phyloP scores from a whole-genome alignment of 1,140 invertebrate genomes.

The Rhyacophila brunnea region DNA sequence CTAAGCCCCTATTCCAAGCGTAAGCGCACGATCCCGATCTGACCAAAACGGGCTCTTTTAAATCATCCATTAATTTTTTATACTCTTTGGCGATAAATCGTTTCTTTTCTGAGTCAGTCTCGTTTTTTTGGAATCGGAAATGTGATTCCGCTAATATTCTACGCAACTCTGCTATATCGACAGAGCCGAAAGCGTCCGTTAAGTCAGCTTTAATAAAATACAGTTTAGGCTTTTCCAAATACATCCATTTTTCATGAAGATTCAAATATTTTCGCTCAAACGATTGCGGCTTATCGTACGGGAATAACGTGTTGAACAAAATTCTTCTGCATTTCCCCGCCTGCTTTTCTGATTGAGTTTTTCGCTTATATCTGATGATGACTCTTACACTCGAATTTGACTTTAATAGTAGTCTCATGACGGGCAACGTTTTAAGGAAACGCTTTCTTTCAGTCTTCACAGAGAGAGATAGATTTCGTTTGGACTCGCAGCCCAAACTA shows the following conservation, averaged over 20 bases:
- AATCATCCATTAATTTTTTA: conserved; percentile 43
- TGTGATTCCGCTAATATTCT: conserved; percentile 42
- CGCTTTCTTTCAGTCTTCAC: conserved; percentile 39
- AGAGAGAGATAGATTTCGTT: conserved; percentile 33
- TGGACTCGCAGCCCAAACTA: conserved; percentile 39
- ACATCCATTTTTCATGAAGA: conserved; percentile 42
- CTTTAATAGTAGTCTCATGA: conserved; percentile 49
- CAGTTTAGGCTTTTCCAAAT: conserved; percentile 42
- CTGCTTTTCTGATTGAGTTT: conserved; percentile 30
- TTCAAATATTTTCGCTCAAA: conserved; percentile 34
- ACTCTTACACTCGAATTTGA: conserved; percentile 44
- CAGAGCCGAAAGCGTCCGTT: conserved; percentile 51
- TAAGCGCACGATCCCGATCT: conserved; percentile 47
- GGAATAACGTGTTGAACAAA: conserved; percentile 24
- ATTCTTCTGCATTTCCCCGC: conserved; percentile 16
- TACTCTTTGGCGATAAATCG: conserved; percentile 42
- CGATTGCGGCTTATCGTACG: conserved; percentile 1
- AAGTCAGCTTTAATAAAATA: conserved; percentile 53
- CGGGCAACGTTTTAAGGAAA: conserved; percentile 43
- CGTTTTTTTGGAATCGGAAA: conserved; percentile 39
- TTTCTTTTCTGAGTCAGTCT: conserved; percentile 39
- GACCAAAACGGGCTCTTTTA: conserved; percentile 45
- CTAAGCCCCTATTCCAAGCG: conserved; percentile 49
- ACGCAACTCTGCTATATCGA: conserved; percentile 42
- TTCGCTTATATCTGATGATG: conserved; percentile 48